Evolutionary conservation across 2,888 invertebrate genomes (phyloP), one percentile per base, ranked within the genome.

Genomic region (Pantelozetes paolii): DNA sequence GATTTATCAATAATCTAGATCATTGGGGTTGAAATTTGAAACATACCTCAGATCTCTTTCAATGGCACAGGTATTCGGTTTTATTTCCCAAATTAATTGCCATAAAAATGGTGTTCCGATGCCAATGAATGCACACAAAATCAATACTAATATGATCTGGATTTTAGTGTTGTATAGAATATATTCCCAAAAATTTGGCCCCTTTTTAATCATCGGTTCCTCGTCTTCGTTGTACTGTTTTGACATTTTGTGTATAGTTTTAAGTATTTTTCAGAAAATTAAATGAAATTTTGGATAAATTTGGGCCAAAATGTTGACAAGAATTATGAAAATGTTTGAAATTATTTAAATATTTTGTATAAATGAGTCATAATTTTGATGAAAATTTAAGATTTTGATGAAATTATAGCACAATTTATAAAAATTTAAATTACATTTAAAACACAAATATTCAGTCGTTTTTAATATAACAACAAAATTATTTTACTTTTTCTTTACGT

Each of bases 101-200:
- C 69, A 73, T n/a, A 73, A 15, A 20, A 73, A 50, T 13, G 73
- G 73, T 6, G 59, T 26, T 26, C 73, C 73, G 28, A 73, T 73
- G 11, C 73, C 73, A 20, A 73, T 73, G 23, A 70, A 50, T 6
- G 26, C 70, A 50, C 73, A 73, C n/a, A 73, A 32, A 9, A 57
- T 2, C 13, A 73, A n/a, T 23, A 70, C 64, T 64, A 64, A 64
- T n/a, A 64, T n/a, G 15, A 64, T 64, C 26, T 64, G 64, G 1
- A 64, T 2, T 36, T 64, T 64, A 1, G 26, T 64, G 26, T 64
- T 64, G 20, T 64, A 64, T 15, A 64, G 30, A 1, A 64, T 8
- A 3, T 36, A 2, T 11, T 36, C 36, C 64, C 64, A 64, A 36
- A 1, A 64, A 36, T 30, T 30, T 2, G 3, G 3, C 2, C 30